These are phyloP conservation scores for Pipistrellus pygmaeus DNA, from an alignment of 2,797 vertebrate genomes.

Conservation along the genomic window DNA sequence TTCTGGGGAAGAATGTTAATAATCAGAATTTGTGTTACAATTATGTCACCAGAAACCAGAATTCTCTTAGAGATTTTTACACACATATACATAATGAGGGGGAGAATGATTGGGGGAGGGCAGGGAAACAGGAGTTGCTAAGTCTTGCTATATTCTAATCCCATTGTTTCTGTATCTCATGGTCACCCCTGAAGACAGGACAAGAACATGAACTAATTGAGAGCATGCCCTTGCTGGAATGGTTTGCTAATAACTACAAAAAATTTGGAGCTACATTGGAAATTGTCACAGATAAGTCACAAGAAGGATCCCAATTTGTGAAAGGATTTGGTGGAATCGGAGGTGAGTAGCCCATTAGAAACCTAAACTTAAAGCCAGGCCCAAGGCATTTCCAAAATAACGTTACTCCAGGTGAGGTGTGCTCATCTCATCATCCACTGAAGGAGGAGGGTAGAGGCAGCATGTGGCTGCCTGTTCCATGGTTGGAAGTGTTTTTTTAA, in stretches of 20 bases:
- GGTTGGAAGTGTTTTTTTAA: neutral
- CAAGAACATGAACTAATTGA: slow-evolving; percentile 99
- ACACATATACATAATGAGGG: neutral
- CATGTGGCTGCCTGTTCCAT: neutral
- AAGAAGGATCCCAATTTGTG: slow-evolving; percentile 99
- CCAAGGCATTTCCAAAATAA: neutral
- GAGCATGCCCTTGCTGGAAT: slow-evolving; percentile 99
- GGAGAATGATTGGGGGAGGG: neutral
- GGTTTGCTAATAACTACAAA: slow-evolving; percentile 99
- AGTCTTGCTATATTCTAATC: neutral
- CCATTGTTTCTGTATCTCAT: slow-evolving; percentile 45
- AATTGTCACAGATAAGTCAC: slow-evolving; percentile 99
- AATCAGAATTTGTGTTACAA: slow-evolving; percentile 1
- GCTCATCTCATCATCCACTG: neutral
- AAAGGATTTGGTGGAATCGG: slow-evolving; percentile 99
- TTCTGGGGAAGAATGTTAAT: neutral
- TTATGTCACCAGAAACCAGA: slow-evolving; percentile 35
- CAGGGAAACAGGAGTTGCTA: neutral
- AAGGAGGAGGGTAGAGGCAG: neutral
- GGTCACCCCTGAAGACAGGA: slow-evolving; percentile 91
- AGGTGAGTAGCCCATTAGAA: slow-evolving; percentile 89
- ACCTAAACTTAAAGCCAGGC: neutral
- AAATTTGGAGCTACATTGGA: slow-evolving; percentile 99
- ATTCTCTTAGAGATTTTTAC: neutral
- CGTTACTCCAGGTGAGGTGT: neutral